phyloP scores from a whole-genome alignment of 2,888 invertebrate species.

The Andricus quercusramuli region DNA sequence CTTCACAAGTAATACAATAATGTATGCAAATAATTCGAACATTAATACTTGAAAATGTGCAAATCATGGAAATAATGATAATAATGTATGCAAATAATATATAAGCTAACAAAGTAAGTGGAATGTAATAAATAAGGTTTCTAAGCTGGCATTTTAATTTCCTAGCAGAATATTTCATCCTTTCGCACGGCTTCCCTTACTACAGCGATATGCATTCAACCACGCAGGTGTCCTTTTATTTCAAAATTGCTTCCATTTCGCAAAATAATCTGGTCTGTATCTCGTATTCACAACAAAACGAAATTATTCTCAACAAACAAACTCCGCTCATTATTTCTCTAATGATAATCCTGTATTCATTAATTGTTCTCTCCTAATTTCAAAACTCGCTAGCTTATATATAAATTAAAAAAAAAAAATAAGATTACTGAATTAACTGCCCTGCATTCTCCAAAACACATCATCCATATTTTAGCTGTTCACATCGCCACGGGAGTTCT shows the following conservation, averaged over 20 bases:
- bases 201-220: neutral
- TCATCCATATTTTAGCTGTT: constrained; percentile 14
- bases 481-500: constrained; percentile 16
- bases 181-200: neutral
- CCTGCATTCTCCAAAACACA: constrained; percentile 8
- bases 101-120: neutral
- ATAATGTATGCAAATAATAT: neutral
- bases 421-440: constrained; percentile 10
- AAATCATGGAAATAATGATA: no score
- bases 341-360: constrained; percentile 2
- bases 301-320: neutral
- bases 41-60: no score
- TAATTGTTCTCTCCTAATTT: neutral
- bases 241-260: neutral
- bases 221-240: neutral
- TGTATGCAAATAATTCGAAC: no score
- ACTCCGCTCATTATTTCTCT: neutral
- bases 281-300: neutral
- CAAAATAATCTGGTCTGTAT: neutral
- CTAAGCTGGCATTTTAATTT: constrained; percentile 32
- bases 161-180: constrained; percentile 21
- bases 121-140: constrained; percentile 5
- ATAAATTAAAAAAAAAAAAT: constrained; percentile 17
- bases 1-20: no score
- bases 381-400: neutral